These are phyloP conservation scores for Epicauta chinensis DNA, from an alignment of 1,140 invertebrate species.

Conservation along the genomic window DNA sequence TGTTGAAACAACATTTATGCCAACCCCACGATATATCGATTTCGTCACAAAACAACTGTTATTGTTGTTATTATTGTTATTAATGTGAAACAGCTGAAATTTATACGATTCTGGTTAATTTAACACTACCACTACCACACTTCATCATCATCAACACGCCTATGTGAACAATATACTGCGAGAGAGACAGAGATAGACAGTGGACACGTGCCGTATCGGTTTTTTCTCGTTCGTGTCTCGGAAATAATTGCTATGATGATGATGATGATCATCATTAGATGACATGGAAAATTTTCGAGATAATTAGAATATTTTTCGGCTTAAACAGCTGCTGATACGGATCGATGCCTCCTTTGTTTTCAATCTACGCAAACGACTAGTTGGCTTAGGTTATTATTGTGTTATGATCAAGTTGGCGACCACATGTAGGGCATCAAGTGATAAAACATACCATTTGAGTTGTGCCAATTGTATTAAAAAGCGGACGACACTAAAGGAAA, in stretches of 20 bases:
- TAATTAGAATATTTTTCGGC: neutral
- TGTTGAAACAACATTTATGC: slow-evolving; percentile 4
- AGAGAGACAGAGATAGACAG: too few relatives aligned
- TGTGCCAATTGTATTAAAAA: neutral
- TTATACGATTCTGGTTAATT: too few relatives aligned
- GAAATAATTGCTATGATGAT: too few relatives aligned
- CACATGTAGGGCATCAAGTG: too few relatives aligned
- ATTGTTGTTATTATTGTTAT: slow-evolving; percentile 1
- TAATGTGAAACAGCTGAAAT: neutral
- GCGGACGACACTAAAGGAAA: neutral
- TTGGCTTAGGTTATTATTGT: slow-evolving; percentile 3
- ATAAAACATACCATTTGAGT: too few relatives aligned
- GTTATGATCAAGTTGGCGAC: too few relatives aligned
- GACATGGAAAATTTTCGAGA: neutral
- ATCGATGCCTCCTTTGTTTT: neutral
- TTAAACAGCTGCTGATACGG: neutral
- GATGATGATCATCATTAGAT: neutral
- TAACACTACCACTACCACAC: neutral
- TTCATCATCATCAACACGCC: too few relatives aligned
- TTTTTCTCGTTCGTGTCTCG: too few relatives aligned
- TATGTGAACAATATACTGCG: too few relatives aligned
- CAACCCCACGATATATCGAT: neutral
- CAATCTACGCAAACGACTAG: neutral
- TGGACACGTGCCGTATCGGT: too few relatives aligned
- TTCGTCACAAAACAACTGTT: too few relatives aligned